These are phyloP conservation scores for Panopea generosa DNA, from an alignment of 2,888 invertebrate genomes.

Conservation along the genomic window DNA sequence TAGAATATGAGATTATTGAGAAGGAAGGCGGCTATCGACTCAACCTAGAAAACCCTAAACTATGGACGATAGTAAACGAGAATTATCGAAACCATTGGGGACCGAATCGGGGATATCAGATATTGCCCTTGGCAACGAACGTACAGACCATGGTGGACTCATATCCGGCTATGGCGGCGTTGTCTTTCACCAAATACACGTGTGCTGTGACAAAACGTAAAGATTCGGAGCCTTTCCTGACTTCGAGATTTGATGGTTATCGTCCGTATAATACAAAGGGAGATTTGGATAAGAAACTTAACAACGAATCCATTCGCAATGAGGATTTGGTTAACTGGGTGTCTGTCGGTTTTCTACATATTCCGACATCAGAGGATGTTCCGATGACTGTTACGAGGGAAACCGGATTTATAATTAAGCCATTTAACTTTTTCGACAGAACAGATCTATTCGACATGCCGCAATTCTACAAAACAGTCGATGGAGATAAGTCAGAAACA, in stretches of 20 bases:
- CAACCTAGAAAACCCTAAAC: conserved; percentile 52
- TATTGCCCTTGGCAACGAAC: conserved; percentile 41
- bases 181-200: conserved; percentile 61
- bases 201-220: conserved; percentile 63
- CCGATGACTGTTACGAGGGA: conserved; percentile 63
- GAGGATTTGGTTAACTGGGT: conserved; percentile 67
- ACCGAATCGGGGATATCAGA: conserved; percentile 55
- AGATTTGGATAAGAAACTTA: conserved; percentile 48
- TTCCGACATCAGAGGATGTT: conserved; percentile 65
- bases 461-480: too few species aligned
- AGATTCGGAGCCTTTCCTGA: conserved; percentile 51
- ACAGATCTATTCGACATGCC: conserved; percentile 66
- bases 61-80: conserved; percentile 67
- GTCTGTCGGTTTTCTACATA: conserved; percentile 61
- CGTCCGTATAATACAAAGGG: conserved; percentile 41
- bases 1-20: conserved; percentile 51
- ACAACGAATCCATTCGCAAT: conserved; percentile 58
- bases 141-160: conserved; percentile 33
- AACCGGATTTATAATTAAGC: conserved; percentile 63
- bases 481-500: too few species aligned
- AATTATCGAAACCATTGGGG: conserved; percentile 67
- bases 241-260: conserved; percentile 58
- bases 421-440: conserved; percentile 66
- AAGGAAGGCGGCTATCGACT: conserved; percentile 53
- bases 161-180: conserved; percentile 49